A percentile compares a stretch with the other conserved stretches of the same genome.
Evolutionary conservation across 2,113 vertebrate species (phyloP).

Genomic region (Cavia aperea): DNA sequence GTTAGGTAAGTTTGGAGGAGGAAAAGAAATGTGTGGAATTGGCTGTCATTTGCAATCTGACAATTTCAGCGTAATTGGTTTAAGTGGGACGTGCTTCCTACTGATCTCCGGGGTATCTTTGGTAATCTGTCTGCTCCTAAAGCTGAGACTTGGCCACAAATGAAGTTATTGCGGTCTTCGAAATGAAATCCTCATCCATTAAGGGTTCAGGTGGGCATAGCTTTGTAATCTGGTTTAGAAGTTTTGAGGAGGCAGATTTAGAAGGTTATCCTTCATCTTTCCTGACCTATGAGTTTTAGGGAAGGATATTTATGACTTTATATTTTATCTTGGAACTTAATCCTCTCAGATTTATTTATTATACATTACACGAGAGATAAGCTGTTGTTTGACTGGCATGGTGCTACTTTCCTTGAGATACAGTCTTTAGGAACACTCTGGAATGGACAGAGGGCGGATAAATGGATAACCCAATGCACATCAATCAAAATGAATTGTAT

Average conservation of each 20-base stretch:
- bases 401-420: background rate
- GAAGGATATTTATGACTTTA: slow-evolving; percentile 39
- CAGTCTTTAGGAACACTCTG: background rate
- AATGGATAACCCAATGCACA: background rate
- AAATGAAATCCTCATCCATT: slow-evolving; percentile 87
- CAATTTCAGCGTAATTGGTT: slow-evolving; percentile 78
- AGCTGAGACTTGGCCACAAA: slow-evolving; percentile 77
- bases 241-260: slow-evolving; percentile 82
- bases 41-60: slow-evolving; percentile 72
- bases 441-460: no score
- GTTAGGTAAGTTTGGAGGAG: slow-evolving; percentile 25
- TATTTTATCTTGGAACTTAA: slow-evolving; percentile 44
- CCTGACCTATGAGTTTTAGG: slow-evolving; percentile 43
- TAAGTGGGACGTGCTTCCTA: slow-evolving; percentile 71
- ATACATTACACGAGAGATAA: background rate
- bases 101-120: slow-evolving; percentile 73
- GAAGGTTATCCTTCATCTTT: slow-evolving; percentile 26
- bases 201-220: slow-evolving; percentile 85
- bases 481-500: background rate
- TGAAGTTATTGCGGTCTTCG: slow-evolving; percentile 75
- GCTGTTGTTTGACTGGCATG: background rate
- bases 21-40: slow-evolving; percentile 63
- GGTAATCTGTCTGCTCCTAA: slow-evolving; percentile 79
- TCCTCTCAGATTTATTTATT: slow-evolving; percentile 23
- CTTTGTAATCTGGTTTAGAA: slow-evolving; percentile 87